These are phyloP conservation scores for Arenicola marina DNA, from an alignment of 2,888 invertebrate genomes.

Conservation along the genomic window DNA sequence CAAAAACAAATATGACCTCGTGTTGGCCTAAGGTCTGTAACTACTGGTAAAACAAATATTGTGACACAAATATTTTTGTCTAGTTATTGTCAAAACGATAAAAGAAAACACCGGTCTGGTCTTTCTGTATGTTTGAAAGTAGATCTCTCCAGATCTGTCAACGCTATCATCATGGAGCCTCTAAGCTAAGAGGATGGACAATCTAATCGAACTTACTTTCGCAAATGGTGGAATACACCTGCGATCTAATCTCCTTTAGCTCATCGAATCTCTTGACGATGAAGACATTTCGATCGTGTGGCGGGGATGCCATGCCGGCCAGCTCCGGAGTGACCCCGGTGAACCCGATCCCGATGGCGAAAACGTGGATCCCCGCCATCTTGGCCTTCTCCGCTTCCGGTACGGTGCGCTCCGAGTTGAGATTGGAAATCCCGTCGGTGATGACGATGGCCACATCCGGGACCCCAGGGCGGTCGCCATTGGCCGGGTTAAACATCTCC, in stretches of 20 bases:
- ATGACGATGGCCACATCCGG: constrained; percentile 41
- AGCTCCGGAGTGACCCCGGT: constrained; percentile 10
- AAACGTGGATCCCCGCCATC: constrained; percentile 32
- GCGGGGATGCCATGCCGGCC: constrained; percentile 19
- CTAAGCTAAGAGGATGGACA: too few species aligned
- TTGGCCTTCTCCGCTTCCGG: constrained; percentile 32
- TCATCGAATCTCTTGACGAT: constrained; percentile 24
- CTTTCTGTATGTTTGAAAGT: too few species aligned
- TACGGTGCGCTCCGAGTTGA: constrained; percentile 29
- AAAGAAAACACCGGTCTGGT: too few species aligned
- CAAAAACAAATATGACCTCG: too few species aligned
- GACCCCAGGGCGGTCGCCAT: constrained; percentile 31
- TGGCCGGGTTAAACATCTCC: constrained; percentile 25
- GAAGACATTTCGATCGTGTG: constrained; percentile 19
- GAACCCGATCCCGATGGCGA: constrained; percentile 37
- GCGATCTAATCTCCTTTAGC: constrained; percentile 13
- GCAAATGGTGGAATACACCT: constrained; percentile 24
- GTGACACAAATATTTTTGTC: too few species aligned
- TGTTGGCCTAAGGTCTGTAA: too few species aligned
- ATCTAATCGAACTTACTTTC: constrained; percentile 18
- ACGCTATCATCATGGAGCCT: too few species aligned
- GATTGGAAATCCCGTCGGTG: constrained; percentile 37
- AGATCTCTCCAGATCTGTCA: too few species aligned
- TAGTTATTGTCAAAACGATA: too few species aligned
- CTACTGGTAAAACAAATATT: too few species aligned